Evolutionary conservation across 2,888 invertebrate genomes (phyloP), one percentile per base, ranked within the genome.

Genomic region (Oscheius sp.): DNA sequence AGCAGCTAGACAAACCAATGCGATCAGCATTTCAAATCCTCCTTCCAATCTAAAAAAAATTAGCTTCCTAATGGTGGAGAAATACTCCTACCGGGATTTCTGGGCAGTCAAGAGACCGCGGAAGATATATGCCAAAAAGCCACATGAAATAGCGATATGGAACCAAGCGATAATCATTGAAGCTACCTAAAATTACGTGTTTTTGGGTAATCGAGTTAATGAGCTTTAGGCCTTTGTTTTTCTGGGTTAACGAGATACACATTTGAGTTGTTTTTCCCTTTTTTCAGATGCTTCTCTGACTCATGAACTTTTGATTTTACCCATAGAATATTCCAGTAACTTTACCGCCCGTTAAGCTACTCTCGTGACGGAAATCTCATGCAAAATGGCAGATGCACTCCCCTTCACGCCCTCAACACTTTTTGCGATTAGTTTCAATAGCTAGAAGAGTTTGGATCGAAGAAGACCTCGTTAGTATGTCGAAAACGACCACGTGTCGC

Each of bases 151-250:
- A 2, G 70, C 20, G 6, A 79, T 74, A 64, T 79, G 79, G 37
- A 76, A 73, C 1, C 71, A 48, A 25, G 75, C 74, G 42, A 79
- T 74, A 20, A 79, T 53, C 50, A 69, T 65, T 10, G 79, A 72
- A 25, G 76, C 79, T n/a, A 73, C 74, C 79, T 79, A 74, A 52
- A 78, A 76, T 29, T 20, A 17, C n/a, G n/a, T 42, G 42, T 42
- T 42, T 42, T 42, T 42, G 15, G 37, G 37, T n/a, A n/a, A n/a
- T n/a, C n/a, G n/a, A n/a, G n/a, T n/a, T n/a, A n/a, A n/a, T n/a
- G n/a, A n/a, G n/a, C n/a, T n/a, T n/a, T n/a, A n/a, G n/a, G n/a
- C n/a, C n/a, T n/a, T 42, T 42, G 42, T 42, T 17, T 42, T 42
- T 20, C 42, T 8, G 12, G 42, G 20, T 42, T 15, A 42, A 42